Evolutionary conservation across 2,888 invertebrate species (phyloP).

Genomic region (Drosophila vallismaia): DNA sequence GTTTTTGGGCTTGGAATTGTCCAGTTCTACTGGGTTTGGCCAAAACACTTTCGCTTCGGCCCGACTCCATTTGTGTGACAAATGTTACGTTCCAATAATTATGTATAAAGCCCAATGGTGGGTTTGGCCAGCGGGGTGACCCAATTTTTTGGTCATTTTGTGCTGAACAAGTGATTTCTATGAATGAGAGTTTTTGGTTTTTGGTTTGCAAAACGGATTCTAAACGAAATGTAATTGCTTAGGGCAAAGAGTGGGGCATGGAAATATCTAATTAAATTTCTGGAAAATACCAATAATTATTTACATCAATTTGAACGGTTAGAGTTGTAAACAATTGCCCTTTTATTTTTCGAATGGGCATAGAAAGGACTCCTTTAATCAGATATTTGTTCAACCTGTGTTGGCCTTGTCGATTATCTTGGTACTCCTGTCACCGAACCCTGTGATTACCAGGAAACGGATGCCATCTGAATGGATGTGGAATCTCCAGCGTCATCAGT

Average conservation of each 20-base stretch:
- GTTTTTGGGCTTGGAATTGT: conserved; percentile 21
- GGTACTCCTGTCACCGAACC: conserved; percentile 31
- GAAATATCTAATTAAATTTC: background rate
- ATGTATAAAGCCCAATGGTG: conserved; percentile 57
- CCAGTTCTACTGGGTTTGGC: conserved; percentile 33
- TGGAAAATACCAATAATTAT: background rate
- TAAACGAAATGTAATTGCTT: conserved; percentile 2
- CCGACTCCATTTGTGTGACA: conserved; percentile 57
- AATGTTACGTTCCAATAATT: conserved; percentile 76
- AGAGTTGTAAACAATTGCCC: background rate
- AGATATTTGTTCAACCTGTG: conserved; percentile 23
- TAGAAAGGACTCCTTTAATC: conserved; percentile 5
- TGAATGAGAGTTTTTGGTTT: conserved; percentile 21
- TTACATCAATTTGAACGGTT: background rate
- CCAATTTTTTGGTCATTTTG: conserved; percentile 41
- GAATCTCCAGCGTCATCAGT: conserved; percentile 7
- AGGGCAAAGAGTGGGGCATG: background rate
- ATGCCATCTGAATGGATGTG: conserved; percentile 1
- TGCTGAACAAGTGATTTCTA: conserved; percentile 24
- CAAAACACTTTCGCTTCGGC: conserved; percentile 52
- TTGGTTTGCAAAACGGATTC: conserved; percentile 18
- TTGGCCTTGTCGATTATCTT: conserved; percentile 16
- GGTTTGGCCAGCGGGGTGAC: conserved; percentile 54
- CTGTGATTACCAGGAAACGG: conserved; percentile 57
- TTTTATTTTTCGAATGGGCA: conserved; percentile 15